phyloP scores from a whole-genome alignment of 2,797 vertebrate species.

The Pteronotus mesoamericanus region DNA sequence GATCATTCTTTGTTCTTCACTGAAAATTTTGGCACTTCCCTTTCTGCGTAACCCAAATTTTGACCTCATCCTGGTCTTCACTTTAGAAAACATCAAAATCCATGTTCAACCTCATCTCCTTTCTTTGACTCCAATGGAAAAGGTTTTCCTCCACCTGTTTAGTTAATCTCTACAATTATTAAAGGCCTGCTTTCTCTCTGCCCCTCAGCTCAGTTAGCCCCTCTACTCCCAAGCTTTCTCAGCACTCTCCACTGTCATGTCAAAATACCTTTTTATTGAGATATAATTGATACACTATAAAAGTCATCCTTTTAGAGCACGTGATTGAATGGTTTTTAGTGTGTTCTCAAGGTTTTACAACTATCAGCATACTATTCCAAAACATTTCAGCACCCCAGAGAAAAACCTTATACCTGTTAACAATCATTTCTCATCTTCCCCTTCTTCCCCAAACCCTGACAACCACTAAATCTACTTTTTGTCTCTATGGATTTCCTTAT shows the following conservation, averaged over 20 bases:
- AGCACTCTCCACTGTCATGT: not conserved
- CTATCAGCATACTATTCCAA: not conserved
- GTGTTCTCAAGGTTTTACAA: not conserved
- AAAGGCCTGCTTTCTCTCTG: not conserved
- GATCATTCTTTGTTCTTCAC: not conserved
- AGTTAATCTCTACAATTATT: not conserved
- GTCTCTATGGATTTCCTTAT: not conserved
- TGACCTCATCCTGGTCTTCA: not conserved
- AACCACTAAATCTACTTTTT: not conserved
- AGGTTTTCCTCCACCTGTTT: not conserved
- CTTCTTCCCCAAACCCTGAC: not conserved
- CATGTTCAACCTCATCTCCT: not conserved
- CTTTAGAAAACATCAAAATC: not conserved
- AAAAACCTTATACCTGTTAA: not conserved
- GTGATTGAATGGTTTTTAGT: not conserved
- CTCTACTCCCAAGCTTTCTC: not conserved
- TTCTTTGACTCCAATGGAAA: not conserved
- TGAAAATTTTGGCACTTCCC: not conserved
- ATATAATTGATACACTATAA: not conserved
- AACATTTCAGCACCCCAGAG: not conserved
- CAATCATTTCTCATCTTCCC: not conserved
- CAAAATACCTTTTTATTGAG: not conserved
- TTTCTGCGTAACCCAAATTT: not conserved
- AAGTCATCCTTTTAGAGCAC: not conserved
- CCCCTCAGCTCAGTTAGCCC: not conserved